phyloP scores from a whole-genome alignment of 2,113 vertebrate species.

The Salvelinus sp. region DNA sequence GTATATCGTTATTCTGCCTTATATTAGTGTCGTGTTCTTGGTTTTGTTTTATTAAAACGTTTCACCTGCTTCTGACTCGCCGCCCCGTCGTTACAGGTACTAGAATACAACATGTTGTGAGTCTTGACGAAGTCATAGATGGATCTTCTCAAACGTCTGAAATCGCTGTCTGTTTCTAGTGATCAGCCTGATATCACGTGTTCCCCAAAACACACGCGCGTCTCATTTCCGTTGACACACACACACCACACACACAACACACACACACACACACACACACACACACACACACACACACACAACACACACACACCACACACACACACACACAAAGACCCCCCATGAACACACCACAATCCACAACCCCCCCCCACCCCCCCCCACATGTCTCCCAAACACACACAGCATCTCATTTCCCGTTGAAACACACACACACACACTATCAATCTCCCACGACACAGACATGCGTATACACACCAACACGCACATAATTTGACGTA shows the following conservation, averaged over 20 bases:
- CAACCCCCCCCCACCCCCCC: neutral
- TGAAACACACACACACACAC: constrained; percentile 55
- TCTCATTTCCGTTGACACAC: constrained; percentile 55
- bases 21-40: too few relatives aligned
- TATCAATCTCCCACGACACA: constrained; percentile 33
- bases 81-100: too few relatives aligned
- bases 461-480: neutral
- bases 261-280: constrained; percentile 15
- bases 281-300: constrained; percentile 38
- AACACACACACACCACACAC: constrained; percentile 39
- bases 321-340: constrained; percentile 35
- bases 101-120: too few relatives aligned
- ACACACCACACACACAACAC: constrained; percentile 49
- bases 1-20: too few relatives aligned
- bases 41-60: too few relatives aligned
- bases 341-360: too few relatives aligned
- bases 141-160: too few relatives aligned
- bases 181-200: too few relatives aligned
- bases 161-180: too few relatives aligned
- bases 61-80: too few relatives aligned
- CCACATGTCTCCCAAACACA: constrained; percentile 23
- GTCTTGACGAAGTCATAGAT: too few relatives aligned
- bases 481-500: neutral
- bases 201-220: too few relatives aligned
- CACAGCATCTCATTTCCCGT: constrained; percentile 41